Evolutionary conservation across 1,140 invertebrate species (phyloP).

Genomic region (Hypsibius dujardini): DNA sequence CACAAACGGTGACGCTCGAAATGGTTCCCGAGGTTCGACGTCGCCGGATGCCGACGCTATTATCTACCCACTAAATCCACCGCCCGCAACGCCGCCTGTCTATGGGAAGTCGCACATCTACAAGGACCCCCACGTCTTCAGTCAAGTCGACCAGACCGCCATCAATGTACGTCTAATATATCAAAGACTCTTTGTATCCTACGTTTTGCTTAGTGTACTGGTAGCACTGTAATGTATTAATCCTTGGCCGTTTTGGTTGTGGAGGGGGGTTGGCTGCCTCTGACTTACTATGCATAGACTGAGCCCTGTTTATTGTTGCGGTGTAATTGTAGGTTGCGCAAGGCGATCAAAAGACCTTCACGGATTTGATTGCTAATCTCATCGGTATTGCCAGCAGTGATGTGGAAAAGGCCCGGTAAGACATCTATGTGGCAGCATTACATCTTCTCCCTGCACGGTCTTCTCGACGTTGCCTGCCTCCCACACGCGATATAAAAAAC

Average conservation of each 20-base stretch:
- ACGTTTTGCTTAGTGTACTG: too few relatives aligned
- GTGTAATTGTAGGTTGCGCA: conserved; percentile 60
- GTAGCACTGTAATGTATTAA: too few relatives aligned
- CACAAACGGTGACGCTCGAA: conserved; percentile 34
- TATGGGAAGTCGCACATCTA: conserved; percentile 89
- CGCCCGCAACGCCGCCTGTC: conserved; percentile 67
- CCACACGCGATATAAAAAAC: too few relatives aligned
- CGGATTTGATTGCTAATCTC: conserved; percentile 75
- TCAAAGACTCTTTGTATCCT: too few relatives aligned
- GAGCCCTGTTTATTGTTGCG: too few relatives aligned
- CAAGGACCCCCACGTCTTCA: conserved; percentile 74
- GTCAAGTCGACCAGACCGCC: conserved; percentile 85
- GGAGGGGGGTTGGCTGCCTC: too few relatives aligned
- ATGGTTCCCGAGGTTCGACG: conserved; percentile 24
- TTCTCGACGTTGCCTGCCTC: too few relatives aligned
- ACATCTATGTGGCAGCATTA: too few relatives aligned
- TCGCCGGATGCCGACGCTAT: conserved; percentile 39
- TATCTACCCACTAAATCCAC: conserved; percentile 67
- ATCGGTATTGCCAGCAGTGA: conserved; percentile 77
- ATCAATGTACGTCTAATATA: conserved; percentile 55
- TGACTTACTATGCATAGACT: too few relatives aligned
- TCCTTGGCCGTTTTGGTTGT: too few relatives aligned
- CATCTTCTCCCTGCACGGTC: too few relatives aligned
- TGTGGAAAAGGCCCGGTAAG: conserved; percentile 75
- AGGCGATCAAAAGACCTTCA: conserved; percentile 92